Evolutionary conservation across 64 coral and sea anemone species (phyloP).

Genomic region (Pocillopora verrucosa): DNA sequence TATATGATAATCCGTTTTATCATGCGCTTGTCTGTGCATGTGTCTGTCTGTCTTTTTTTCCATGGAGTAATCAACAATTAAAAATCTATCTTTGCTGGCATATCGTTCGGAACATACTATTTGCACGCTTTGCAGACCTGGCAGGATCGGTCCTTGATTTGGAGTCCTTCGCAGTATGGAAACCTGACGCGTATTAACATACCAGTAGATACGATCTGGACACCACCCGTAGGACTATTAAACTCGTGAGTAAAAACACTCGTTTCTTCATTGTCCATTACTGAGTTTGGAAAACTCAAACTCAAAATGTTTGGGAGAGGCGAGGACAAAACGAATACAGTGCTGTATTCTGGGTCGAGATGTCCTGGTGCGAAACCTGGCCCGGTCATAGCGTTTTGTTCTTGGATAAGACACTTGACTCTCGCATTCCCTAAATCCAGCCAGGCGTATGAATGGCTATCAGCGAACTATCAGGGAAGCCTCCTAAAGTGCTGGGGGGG

Average conservation of each 20-base stretch:
- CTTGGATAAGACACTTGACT: too few relatives aligned
- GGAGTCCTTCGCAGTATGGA: constrained; percentile 1
- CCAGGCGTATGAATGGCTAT: too few relatives aligned
- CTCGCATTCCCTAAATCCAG: too few relatives aligned
- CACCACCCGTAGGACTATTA: constrained; percentile 11
- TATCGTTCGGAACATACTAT: too few relatives aligned
- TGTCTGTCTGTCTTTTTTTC: neutral
- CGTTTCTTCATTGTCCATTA: neutral
- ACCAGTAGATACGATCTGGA: constrained; percentile 11
- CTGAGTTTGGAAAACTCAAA: neutral
- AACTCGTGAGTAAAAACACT: constrained; percentile 14
- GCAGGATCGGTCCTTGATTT: neutral
- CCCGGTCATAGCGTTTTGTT: too few relatives aligned
- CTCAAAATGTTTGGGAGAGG: too few relatives aligned
- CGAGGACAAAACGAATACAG: too few relatives aligned
- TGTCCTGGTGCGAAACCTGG: too few relatives aligned
- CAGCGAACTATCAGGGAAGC: too few relatives aligned
- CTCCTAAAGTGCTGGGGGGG: too few relatives aligned
- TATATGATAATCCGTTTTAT: neutral
- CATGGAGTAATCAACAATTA: neutral
- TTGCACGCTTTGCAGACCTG: constrained; percentile 1
- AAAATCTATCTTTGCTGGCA: neutral
- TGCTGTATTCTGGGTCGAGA: too few relatives aligned
- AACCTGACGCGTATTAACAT: constrained; percentile 27
- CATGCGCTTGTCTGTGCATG: neutral